Evolutionary conservation across 2,888 invertebrate genomes (phyloP).

Genomic region (Saturnia japonica): DNA sequence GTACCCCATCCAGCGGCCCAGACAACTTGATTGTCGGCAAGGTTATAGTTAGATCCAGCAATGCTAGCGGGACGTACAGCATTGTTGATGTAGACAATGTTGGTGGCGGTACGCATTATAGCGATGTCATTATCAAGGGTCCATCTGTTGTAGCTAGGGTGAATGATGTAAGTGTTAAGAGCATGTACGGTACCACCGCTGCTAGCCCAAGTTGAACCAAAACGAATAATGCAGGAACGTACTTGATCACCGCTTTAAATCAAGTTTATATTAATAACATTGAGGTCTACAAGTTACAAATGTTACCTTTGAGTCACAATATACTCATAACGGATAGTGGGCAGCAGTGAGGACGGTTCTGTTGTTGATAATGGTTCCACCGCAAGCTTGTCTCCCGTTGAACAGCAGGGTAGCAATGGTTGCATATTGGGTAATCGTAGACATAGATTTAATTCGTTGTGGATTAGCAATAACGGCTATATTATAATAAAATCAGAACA

Average conservation of each 20-base stretch:
- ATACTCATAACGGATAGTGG: too few species aligned
- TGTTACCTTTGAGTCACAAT: too few species aligned
- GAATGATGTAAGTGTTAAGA: slow-evolving; percentile 34
- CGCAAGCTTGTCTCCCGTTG: too few species aligned
- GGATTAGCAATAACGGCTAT: too few species aligned
- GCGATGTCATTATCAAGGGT: slow-evolving; percentile 52
- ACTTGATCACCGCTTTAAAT: slow-evolving; percentile 39
- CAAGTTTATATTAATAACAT: too few species aligned
- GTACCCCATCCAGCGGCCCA: slow-evolving; percentile 67
- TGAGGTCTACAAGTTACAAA: too few species aligned
- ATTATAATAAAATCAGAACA: too few species aligned
- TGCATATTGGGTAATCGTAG: too few species aligned
- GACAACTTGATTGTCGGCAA: slow-evolving; percentile 47
- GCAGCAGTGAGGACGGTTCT: too few species aligned
- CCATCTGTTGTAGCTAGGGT: slow-evolving; percentile 49
- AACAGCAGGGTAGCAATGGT: too few species aligned
- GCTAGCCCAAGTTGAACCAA: slow-evolving; percentile 52
- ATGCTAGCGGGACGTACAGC: slow-evolving; percentile 39
- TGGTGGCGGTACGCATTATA: slow-evolving; percentile 41
- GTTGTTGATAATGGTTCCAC: too few species aligned
- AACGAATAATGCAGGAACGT: slow-evolving; percentile 46
- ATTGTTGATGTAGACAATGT: slow-evolving; percentile 34
- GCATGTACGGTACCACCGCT: slow-evolving; percentile 47
- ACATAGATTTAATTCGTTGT: too few species aligned
- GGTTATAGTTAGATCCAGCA: slow-evolving; percentile 45